Percentiles rank a stretch among this genome's conserved stretches.
These are phyloP conservation scores for Helobdella robusta DNA, from an alignment of 2,888 invertebrate genomes.

Conservation along the genomic window DNA sequence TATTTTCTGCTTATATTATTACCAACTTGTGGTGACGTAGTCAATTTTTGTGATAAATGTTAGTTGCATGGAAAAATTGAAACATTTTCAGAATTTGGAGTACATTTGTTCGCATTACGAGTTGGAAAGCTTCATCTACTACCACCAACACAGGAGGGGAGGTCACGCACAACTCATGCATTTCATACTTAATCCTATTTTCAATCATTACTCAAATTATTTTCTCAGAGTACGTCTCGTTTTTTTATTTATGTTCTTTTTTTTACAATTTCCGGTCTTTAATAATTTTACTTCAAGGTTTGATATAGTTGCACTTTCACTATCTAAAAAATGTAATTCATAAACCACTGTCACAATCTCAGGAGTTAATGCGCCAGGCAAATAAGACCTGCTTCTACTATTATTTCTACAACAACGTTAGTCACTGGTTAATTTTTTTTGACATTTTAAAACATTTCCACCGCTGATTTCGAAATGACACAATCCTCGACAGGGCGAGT, in stretches of 20 bases:
- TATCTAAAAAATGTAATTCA: too few relatives aligned
- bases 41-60: too few relatives aligned
- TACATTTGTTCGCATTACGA: conserved; percentile 50
- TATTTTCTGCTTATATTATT: too few relatives aligned
- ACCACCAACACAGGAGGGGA: conserved; percentile 47
- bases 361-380: conserved; percentile 46
- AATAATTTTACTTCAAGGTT: too few relatives aligned
- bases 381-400: conserved; percentile 49
- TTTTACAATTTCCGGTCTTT: neutral
- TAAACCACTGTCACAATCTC: too few relatives aligned
- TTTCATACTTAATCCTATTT: conserved; percentile 48
- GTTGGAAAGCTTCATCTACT: conserved; percentile 50
- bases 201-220: conserved; percentile 46
- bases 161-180: conserved; percentile 49
- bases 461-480: too few relatives aligned
- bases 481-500: neutral
- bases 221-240: conserved; percentile 52
- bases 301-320: too few relatives aligned
- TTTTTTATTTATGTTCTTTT: neutral
- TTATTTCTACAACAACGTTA: too few relatives aligned
- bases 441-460: too few relatives aligned
- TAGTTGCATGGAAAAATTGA: too few relatives aligned
- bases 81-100: conserved; percentile 45
- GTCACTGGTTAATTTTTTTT: too few relatives aligned
- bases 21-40: too few relatives aligned